A percentile compares a stretch with the other conserved stretches of the same genome.
Conservation (phyloP, 2,113 vertebrate species). For the Plecturocebus donacophilus region DNA sequence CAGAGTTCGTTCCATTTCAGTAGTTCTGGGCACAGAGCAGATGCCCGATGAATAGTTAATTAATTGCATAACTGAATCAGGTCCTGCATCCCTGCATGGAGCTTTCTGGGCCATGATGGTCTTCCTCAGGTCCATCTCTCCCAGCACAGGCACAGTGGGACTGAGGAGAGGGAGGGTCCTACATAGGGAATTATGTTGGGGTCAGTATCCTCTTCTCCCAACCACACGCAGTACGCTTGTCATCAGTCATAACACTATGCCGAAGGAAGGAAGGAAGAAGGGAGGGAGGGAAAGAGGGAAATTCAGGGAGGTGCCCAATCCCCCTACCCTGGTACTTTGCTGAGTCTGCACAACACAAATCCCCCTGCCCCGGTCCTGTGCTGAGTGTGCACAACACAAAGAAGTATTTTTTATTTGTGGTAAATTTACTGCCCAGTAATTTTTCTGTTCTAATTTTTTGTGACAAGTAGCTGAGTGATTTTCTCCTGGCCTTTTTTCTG, state of each 20-base stretch:
- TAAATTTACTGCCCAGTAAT: slow-evolving; percentile 54
- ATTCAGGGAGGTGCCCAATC: neutral
- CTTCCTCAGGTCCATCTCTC: neutral
- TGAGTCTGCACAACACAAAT: slow-evolving; percentile 11
- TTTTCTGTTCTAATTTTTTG: slow-evolving; percentile 63
- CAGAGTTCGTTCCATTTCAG: neutral
- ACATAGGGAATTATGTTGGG: accelerated
- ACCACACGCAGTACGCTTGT: neutral
- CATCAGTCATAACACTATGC: neutral
- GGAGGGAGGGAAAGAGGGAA: neutral
- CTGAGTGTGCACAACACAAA: slow-evolving; percentile 25
- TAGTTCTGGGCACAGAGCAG: neutral
- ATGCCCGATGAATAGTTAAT: neutral
- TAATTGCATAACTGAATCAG: neutral
- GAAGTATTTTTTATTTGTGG: slow-evolving; percentile 52
- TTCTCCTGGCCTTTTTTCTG: slow-evolving; percentile 16
- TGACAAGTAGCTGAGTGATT: slow-evolving; percentile 19
- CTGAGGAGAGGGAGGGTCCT: accelerated
- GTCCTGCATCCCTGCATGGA: neutral
- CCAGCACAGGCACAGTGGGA: too few relatives aligned
- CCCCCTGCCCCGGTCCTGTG: neutral
- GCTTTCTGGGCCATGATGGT: neutral
- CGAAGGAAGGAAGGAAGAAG: too few relatives aligned
- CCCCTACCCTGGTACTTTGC: neutral
- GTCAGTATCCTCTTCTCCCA: neutral